A percentile compares a stretch with the other conserved stretches of the same genome.
phyloP scores from a whole-genome alignment of 1,140 invertebrate genomes.

The Trachymyrmex cornetzi region DNA sequence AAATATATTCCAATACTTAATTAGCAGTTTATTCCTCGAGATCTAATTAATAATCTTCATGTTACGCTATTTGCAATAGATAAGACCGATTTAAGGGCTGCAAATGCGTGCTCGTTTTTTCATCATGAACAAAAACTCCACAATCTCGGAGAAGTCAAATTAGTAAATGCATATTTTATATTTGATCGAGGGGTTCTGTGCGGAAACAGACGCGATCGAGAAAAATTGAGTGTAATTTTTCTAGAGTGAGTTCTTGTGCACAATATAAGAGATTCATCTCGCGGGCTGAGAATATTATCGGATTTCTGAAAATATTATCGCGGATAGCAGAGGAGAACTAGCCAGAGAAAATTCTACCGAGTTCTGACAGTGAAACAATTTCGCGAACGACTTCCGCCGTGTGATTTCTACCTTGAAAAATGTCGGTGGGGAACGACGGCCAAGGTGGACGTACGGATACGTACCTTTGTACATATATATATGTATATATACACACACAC shows the following conservation, averaged over 20 bases:
- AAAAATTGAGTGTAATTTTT: background rate
- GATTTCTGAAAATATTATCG: background rate
- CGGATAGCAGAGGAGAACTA: no score
- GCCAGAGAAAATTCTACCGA: background rate
- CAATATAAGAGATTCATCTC: background rate
- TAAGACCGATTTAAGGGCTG: background rate
- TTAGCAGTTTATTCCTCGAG: background rate
- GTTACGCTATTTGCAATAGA: background rate
- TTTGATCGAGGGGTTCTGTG: background rate
- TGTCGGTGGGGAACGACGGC: slow-evolving; percentile 34
- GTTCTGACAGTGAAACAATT: background rate
- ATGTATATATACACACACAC: no score
- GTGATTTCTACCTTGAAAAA: slow-evolving; percentile 53
- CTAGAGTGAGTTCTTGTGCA: background rate
- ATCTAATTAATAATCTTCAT: background rate
- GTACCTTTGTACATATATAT: slow-evolving; percentile 5
- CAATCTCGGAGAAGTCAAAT: background rate
- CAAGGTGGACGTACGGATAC: slow-evolving; percentile 47
- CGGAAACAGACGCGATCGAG: background rate
- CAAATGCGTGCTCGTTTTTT: background rate
- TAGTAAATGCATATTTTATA: background rate
- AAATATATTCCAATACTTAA: background rate
- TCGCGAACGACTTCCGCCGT: slow-evolving; percentile 14
- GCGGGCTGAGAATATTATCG: background rate
- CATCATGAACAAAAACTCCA: background rate